phyloP scores from a whole-genome alignment of 64 coral and sea anemone genomes.

The Dendronephthya gigantea region DNA sequence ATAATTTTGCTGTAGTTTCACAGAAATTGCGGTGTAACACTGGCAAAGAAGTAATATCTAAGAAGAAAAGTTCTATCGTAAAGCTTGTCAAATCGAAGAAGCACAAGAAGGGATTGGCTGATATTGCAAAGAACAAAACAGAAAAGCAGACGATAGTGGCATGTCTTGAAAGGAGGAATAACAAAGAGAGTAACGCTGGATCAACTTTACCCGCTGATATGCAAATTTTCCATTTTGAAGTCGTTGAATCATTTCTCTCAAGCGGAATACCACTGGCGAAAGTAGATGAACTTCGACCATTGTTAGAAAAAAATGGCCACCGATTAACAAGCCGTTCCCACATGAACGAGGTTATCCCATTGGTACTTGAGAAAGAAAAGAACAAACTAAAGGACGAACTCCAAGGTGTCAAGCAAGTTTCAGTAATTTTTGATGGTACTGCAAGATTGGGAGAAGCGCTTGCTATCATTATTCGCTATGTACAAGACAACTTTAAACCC shows the following conservation, averaged over 20 bases:
- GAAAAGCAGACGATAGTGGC: no score
- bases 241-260: neutral
- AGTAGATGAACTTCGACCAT: neutral
- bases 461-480: neutral
- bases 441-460: neutral
- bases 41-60: no score
- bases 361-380: neutral
- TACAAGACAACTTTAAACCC: no score
- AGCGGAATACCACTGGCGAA: neutral
- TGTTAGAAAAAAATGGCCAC: neutral
- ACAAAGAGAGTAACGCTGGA: no score
- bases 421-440: neutral
- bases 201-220: no score
- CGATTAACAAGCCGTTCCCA: neutral
- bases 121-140: no score
- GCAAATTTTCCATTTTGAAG: neutral
- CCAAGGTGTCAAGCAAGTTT: neutral
- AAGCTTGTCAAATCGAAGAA: no score
- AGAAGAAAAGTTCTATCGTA: no score
- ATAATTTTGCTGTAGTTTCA: no score
- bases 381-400: neutral
- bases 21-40: no score
- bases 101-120: no score
- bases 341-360: neutral
- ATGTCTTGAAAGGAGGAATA: no score